A percentile compares a stretch with the other conserved stretches of the same genome.
Evolutionary conservation across 2,797 vertebrate species (phyloP).

Genomic region (Phrynocephalus forsythii): DNA sequence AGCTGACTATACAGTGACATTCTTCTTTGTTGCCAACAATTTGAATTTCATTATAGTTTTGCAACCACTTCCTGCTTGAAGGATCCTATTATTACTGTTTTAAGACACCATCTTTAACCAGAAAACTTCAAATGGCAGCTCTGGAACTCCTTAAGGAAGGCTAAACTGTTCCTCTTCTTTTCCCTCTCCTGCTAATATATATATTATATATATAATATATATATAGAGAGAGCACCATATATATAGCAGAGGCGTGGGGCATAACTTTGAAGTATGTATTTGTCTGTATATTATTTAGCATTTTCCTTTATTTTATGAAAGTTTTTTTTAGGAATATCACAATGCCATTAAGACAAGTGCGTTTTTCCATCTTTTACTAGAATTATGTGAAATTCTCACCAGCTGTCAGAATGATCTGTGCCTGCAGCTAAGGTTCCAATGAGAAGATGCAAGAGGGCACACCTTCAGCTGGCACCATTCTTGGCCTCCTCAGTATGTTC

Average conservation of each 20-base stretch:
- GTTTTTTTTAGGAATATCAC: slow-evolving; percentile 7
- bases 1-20: too few relatives aligned
- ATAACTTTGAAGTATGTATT: not conserved
- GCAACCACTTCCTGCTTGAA: too few relatives aligned
- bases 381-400: slow-evolving; percentile 34
- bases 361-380: slow-evolving; percentile 24
- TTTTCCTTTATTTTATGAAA: not conserved
- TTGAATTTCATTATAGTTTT: too few relatives aligned
- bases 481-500: not conserved
- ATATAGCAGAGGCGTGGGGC: not conserved
- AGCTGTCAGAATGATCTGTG: slow-evolving; percentile 16
- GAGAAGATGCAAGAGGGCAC: not conserved
- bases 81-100: too few relatives aligned
- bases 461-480: not conserved
- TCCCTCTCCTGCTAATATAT: not conserved
- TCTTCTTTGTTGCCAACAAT: too few relatives aligned
- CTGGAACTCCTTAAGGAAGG: not conserved
- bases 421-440: slow-evolving; percentile 4
- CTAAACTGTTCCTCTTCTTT: not conserved
- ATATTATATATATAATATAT: too few relatives aligned
- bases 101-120: too few relatives aligned
- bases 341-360: slow-evolving; percentile 9
- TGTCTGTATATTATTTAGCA: not conserved
- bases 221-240: not conserved
- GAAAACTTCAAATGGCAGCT: not conserved